Evolutionary conservation across 2,113 vertebrate genomes (phyloP).

Genomic region (Saguinus imperator): DNA sequence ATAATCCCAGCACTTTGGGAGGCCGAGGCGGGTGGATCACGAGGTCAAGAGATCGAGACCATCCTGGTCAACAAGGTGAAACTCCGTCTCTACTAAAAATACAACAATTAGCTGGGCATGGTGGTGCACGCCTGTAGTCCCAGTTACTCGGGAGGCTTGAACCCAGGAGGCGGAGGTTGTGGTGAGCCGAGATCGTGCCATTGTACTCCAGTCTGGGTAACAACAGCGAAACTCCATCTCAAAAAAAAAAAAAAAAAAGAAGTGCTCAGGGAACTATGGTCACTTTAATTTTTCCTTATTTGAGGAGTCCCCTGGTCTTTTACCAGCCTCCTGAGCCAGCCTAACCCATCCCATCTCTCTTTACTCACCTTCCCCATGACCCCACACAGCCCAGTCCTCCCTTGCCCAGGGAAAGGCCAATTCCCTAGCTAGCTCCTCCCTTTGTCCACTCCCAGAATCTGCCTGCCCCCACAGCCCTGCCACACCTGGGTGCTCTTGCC

Average conservation of each 20-base stretch:
- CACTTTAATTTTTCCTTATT: background rate
- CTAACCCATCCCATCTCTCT: background rate
- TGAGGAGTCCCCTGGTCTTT: background rate
- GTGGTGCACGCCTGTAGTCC: too few species aligned
- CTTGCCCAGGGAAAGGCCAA: background rate
- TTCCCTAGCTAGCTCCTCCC: background rate
- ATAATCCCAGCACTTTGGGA: too few species aligned
- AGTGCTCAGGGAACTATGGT: background rate
- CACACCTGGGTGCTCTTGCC: conserved; percentile 95
- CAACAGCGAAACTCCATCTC: too few species aligned
- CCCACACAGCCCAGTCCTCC: background rate
- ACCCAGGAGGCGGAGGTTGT: too few species aligned
- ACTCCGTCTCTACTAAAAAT: too few species aligned
- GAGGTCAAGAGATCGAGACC: too few species aligned
- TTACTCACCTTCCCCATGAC: background rate
- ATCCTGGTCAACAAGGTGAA: too few species aligned
- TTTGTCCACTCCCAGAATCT: background rate
- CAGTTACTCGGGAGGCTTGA: too few species aligned
- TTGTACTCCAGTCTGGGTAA: too few species aligned
- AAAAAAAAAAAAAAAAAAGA: background rate
- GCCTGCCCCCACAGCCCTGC: background rate
- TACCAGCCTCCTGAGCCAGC: background rate
- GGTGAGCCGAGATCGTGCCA: too few species aligned
- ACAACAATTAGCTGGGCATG: too few species aligned
- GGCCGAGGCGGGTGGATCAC: too few species aligned